These are phyloP conservation scores for Drosophila jambulina DNA, from an alignment of 1,140 invertebrate species.

Conservation along the genomic window DNA sequence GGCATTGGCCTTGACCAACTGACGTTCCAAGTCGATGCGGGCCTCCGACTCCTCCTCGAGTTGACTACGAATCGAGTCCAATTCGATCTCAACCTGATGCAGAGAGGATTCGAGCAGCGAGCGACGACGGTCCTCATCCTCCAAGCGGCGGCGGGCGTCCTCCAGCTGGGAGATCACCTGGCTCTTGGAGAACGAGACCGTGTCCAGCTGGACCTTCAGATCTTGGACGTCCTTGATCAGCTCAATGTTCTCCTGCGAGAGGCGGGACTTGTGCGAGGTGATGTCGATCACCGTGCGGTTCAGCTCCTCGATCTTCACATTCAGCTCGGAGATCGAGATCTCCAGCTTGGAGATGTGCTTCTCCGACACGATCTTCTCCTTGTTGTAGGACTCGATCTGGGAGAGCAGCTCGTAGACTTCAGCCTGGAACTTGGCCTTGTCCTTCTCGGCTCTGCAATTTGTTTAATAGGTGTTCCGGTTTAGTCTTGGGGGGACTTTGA, in stretches of 20 bases:
- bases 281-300: slow-evolving; percentile 98
- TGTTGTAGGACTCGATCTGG: slow-evolving; percentile 96
- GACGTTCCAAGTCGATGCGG: slow-evolving; percentile 96
- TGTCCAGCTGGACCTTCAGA: slow-evolving; percentile 96
- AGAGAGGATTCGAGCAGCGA: slow-evolving; percentile 94
- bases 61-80: slow-evolving; percentile 96
- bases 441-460: slow-evolving; percentile 94
- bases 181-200: slow-evolving; percentile 94
- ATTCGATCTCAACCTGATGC: slow-evolving; percentile 96
- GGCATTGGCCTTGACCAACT: slow-evolving; percentile 95
- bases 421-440: slow-evolving; percentile 97
- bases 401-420: slow-evolving; percentile 98
- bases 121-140: slow-evolving; percentile 97
- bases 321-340: slow-evolving; percentile 94
- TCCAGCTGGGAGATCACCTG: slow-evolving; percentile 96
- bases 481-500: slow-evolving; percentile 13
- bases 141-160: slow-evolving; percentile 95
- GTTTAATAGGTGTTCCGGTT: slow-evolving; percentile 63
- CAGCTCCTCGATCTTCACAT: slow-evolving; percentile 97
- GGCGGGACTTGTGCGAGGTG: slow-evolving; percentile 94
- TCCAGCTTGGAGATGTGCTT: slow-evolving; percentile 97
- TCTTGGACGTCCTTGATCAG: slow-evolving; percentile 97
- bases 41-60: slow-evolving; percentile 98
- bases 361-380: slow-evolving; percentile 94
- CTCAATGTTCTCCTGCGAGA: slow-evolving; percentile 97